phyloP scores from a whole-genome alignment of 1,140 invertebrate genomes.

The Homarus americanus region DNA sequence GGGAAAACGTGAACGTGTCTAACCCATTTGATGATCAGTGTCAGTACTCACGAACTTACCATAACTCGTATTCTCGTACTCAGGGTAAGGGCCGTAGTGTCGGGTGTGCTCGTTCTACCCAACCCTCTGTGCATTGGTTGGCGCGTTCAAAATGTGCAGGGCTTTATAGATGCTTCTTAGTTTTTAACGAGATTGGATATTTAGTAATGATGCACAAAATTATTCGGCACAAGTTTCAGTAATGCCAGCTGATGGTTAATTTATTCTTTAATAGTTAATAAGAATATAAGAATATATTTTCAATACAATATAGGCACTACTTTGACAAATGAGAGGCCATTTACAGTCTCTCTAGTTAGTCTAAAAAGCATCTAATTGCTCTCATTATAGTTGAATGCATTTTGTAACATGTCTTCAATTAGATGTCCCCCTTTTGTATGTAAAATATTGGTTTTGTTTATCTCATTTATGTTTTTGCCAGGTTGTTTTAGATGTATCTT shows the following conservation, averaged over 20 bases:
- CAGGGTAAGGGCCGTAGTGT: slow-evolving; percentile 64
- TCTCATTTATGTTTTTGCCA: neutral
- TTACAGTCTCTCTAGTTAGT: neutral
- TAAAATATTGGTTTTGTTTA: neutral
- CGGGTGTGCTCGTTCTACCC: slow-evolving; percentile 47
- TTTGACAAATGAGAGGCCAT: neutral
- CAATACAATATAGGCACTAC: neutral
- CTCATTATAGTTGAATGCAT: slow-evolving; percentile 20
- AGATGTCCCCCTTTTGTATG: slow-evolving; percentile 21
- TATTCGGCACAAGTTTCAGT: neutral
- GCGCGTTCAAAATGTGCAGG: neutral
- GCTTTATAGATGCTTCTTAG: slow-evolving; percentile 9
- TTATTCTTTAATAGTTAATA: too few species aligned
- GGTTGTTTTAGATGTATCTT: neutral
- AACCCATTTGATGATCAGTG: slow-evolving; percentile 89
- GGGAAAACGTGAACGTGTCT: slow-evolving; percentile 87
- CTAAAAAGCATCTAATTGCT: neutral
- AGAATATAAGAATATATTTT: too few species aligned
- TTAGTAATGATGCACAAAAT: neutral
- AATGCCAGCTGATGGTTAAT: too few species aligned
- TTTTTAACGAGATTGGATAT: neutral
- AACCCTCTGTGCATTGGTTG: slow-evolving; percentile 16
- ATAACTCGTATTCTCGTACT: slow-evolving; percentile 63
- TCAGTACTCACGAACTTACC: slow-evolving; percentile 62
- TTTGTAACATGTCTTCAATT: slow-evolving; percentile 20